These are phyloP conservation scores for Crepidodera aurea DNA, from an alignment of 2,888 invertebrate species.

Conservation along the genomic window DNA sequence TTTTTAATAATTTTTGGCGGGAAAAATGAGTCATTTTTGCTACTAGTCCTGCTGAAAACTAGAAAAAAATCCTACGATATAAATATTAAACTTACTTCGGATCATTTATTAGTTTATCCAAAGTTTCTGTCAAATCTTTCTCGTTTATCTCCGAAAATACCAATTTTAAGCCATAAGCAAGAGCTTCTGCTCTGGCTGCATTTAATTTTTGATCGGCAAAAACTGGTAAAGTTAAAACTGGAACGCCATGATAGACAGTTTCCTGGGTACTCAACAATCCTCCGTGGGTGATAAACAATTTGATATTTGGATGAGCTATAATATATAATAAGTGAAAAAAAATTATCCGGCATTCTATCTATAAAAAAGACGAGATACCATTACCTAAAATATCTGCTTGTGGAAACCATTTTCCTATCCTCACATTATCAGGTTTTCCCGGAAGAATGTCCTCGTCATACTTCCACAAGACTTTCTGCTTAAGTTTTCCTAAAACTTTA, in stretches of 20 bases:
- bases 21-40: too few relatives aligned
- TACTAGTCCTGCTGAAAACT: background rate
- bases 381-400: conserved; percentile 50
- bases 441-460: conserved; percentile 66
- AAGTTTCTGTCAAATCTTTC: background rate
- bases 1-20: too few relatives aligned
- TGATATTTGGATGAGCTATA: conserved; percentile 45
- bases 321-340: background rate
- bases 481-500: conserved; percentile 66
- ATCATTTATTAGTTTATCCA: conserved; percentile 9
- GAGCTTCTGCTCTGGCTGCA: conserved; percentile 1
- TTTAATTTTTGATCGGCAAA: conserved; percentile 46
- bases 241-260: conserved; percentile 43
- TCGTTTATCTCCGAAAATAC: conserved; percentile 4
- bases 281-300: conserved; percentile 45
- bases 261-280: conserved; percentile 44
- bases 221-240: conserved; percentile 43
- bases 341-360: too few relatives aligned
- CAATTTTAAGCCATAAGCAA: conserved; percentile 12
- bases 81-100: conserved; percentile 31
- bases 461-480: conserved; percentile 73
- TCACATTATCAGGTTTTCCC: conserved; percentile 56
- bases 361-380: too few relatives aligned
- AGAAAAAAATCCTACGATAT: too few relatives aligned
- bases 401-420: conserved; percentile 50